Conservation (phyloP, 2,888 invertebrate genomes). For the Syrista parreyssii region DNA sequence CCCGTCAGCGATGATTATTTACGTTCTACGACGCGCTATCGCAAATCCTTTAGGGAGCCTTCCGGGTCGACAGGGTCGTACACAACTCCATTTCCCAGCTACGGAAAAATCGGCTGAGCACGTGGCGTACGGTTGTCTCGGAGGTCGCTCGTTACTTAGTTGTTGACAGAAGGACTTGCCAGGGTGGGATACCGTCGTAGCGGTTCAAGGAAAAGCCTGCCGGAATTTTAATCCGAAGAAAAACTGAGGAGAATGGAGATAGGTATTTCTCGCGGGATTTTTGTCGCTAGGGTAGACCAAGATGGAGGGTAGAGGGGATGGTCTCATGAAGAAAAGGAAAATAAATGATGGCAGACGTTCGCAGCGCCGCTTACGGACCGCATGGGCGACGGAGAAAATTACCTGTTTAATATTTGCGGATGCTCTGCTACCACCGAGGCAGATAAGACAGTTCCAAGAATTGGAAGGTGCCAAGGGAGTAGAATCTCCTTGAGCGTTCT, state of each 20-base stretch:
- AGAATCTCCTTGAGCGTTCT: neutral
- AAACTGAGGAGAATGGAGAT: neutral
- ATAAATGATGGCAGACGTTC: neutral
- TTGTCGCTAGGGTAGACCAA: neutral
- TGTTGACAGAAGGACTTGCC: neutral
- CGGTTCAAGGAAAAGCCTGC: neutral
- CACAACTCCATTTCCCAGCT: neutral
- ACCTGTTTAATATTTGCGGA: slow-evolving; percentile 7
- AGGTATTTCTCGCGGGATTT: slow-evolving; percentile 10
- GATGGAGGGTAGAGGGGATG: neutral
- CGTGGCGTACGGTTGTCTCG: neutral
- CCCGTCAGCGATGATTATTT: neutral
- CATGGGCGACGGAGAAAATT: neutral
- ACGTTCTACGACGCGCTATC: neutral
- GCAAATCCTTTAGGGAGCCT: neutral
- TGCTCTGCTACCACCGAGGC: neutral
- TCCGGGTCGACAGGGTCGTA: neutral
- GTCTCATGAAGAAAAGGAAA: neutral
- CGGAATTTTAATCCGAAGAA: neutral
- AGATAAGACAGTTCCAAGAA: neutral
- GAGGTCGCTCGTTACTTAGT: neutral
- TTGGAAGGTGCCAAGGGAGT: neutral
- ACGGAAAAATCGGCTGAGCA: neutral
- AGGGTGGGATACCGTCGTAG: neutral
- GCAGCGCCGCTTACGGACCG: neutral